Percentiles rank a stretch among this genome's conserved stretches.
Evolutionary conservation across 2,113 vertebrate species (phyloP).

Genomic region (Tretioscincus oriximinensis): DNA sequence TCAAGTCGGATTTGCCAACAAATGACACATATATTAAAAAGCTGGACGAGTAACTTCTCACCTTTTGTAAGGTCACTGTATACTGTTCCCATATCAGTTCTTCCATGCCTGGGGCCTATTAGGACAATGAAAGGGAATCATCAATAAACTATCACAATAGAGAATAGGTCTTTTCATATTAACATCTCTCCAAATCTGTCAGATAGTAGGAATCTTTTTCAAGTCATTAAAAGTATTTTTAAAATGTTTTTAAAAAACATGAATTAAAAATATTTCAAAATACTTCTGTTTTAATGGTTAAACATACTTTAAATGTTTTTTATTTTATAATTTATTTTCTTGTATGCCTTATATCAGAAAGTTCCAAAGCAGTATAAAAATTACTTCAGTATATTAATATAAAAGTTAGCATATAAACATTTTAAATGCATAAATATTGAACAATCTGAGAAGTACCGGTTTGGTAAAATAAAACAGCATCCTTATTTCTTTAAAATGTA

Average conservation of each 20-base stretch:
- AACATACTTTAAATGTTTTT: no score
- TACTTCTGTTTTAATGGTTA: no score
- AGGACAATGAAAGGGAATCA: slow-evolving; percentile 43
- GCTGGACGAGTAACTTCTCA: slow-evolving; percentile 64
- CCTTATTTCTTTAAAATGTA: no score
- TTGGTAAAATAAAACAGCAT: no score
- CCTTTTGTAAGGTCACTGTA: slow-evolving; percentile 92
- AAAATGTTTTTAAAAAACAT: background rate
- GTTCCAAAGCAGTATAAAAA: no score
- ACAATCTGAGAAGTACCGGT: no score
- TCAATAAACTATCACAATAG: slow-evolving; percentile 6
- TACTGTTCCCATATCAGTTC: slow-evolving; percentile 94
- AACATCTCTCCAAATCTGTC: background rate
- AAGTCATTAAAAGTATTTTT: background rate
- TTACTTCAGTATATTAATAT: no score
- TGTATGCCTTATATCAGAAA: no score
- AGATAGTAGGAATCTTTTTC: background rate
- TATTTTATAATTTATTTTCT: no score
- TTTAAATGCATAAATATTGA: no score
- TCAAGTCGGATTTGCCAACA: slow-evolving; percentile 17
- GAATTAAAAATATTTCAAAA: background rate
- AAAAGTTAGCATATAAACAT: no score
- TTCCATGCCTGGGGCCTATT: slow-evolving; percentile 84
- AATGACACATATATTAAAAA: background rate
- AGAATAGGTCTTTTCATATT: background rate